Percentiles rank a stretch among this genome's conserved stretches.
These are phyloP conservation scores for Zootoca vivipara DNA, from an alignment of 2,113 vertebrate genomes.

Conservation along the genomic window DNA sequence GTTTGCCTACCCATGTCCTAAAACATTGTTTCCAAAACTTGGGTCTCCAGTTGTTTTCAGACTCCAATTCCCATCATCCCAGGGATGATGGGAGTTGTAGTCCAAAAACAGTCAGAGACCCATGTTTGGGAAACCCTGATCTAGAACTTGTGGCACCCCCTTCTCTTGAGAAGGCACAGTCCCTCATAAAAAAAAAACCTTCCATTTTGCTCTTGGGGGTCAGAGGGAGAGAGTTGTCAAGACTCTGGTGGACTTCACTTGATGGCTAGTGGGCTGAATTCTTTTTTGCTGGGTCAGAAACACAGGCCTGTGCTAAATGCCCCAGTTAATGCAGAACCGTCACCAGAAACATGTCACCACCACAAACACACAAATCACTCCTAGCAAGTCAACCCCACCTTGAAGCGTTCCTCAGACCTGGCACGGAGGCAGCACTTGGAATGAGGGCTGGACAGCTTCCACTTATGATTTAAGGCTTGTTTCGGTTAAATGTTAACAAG, in stretches of 20 bases:
- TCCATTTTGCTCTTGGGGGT: neutral
- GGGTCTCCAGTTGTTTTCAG: neutral
- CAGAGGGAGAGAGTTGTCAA: neutral
- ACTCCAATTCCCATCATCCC: neutral
- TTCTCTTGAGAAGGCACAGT: neutral
- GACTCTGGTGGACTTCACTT: conserved; percentile 26
- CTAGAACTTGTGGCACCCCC: too few species aligned
- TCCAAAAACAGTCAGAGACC: neutral
- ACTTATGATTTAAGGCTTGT: conserved; percentile 62
- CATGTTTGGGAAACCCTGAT: too few species aligned
- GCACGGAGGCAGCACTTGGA: conserved; percentile 19
- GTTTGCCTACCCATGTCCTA: too few species aligned
- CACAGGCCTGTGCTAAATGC: neutral
- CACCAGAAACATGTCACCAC: conserved; percentile 37
- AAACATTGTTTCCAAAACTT: too few species aligned
- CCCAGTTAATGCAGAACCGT: conserved; percentile 36
- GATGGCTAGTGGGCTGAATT: neutral
- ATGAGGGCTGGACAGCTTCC: conserved; percentile 52
- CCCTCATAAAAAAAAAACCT: neutral
- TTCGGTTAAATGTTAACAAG: conserved; percentile 69
- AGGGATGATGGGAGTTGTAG: neutral
- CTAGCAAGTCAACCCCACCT: conserved; percentile 44
- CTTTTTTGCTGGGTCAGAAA: neutral
- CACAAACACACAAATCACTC: conserved; percentile 7
- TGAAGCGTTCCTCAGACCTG: conserved; percentile 40